Conservation (phyloP, 2,113 vertebrate species). For the Diadophis punctatus region DNA sequence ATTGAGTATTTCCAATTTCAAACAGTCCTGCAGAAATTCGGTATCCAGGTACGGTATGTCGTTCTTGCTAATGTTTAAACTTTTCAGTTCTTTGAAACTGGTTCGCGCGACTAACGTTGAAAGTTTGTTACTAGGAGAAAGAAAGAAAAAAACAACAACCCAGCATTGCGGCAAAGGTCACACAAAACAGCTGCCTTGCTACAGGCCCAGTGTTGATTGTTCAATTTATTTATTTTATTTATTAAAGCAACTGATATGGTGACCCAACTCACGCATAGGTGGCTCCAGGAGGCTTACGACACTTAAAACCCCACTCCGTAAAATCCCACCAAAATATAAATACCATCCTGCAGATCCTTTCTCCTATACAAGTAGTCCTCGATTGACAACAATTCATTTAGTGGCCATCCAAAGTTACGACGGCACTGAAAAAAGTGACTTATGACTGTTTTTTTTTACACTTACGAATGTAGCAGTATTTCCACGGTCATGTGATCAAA, state of each 20-base stretch:
- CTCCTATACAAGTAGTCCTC: background rate
- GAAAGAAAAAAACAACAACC: background rate
- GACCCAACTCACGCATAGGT: background rate
- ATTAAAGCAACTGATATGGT: background rate
- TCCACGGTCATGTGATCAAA: no score
- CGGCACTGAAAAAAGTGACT: background rate
- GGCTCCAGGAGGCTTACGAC: background rate
- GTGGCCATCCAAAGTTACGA: background rate
- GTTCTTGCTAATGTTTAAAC: constrained; percentile 89
- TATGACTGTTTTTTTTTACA: no score
- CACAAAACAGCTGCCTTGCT: background rate
- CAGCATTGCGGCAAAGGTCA: background rate
- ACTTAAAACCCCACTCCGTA: background rate
- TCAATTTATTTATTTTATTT: background rate
- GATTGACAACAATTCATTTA: background rate
- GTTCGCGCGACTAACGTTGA: constrained; percentile 68
- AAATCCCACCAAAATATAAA: background rate
- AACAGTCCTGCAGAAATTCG: constrained; percentile 76
- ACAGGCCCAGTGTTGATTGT: background rate
- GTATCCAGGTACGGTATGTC: constrained; percentile 70
- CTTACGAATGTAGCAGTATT: no score
- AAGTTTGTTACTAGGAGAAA: constrained; percentile 79
- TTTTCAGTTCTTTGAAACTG: constrained; percentile 79
- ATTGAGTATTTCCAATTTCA: constrained; percentile 83
- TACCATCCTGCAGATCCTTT: no score